Conservation (phyloP, 1,140 invertebrate species). For the Bombus sylvicola region DNA sequence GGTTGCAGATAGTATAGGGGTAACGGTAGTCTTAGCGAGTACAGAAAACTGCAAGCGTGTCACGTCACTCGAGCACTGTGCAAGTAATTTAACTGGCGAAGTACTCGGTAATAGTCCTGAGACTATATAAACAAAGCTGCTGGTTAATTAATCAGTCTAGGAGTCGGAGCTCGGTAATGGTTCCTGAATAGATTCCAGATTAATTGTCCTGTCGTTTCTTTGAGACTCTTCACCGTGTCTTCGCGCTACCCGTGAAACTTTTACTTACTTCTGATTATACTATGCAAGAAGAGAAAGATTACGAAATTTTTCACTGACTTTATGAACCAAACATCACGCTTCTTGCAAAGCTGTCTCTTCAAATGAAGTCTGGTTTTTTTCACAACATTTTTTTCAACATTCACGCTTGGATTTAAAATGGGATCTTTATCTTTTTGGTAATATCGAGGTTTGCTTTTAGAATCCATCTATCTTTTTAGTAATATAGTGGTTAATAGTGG, state of each 20-base stretch:
- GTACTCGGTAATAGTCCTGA: constrained; percentile 40
- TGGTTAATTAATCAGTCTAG: constrained; percentile 51
- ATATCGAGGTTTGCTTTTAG: not conserved
- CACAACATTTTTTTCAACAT: not conserved
- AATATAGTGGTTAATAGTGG: not conserved
- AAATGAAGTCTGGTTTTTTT: not conserved
- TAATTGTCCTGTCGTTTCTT: constrained; percentile 34
- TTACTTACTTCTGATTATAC: not conserved
- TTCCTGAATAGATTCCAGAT: constrained; percentile 44
- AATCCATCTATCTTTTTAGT: not conserved
- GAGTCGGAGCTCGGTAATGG: constrained; percentile 25
- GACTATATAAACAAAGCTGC: constrained; percentile 38
- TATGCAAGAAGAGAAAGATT: no score
- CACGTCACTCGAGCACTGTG: constrained; percentile 27
- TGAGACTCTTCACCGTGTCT: not conserved
- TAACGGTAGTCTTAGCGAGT: not conserved
- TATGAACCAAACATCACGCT: not conserved
- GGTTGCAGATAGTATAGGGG: not conserved
- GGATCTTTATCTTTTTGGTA: not conserved
- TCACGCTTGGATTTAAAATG: not conserved
- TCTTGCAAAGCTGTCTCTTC: not conserved
- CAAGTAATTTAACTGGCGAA: constrained; percentile 55
- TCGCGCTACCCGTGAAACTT: not conserved
- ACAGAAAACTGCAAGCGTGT: constrained; percentile 44
- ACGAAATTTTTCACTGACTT: not conserved